Base-by-base conservation (phyloP, 2,888 invertebrate species). In the Aspidiotus rigidus region DNA sequence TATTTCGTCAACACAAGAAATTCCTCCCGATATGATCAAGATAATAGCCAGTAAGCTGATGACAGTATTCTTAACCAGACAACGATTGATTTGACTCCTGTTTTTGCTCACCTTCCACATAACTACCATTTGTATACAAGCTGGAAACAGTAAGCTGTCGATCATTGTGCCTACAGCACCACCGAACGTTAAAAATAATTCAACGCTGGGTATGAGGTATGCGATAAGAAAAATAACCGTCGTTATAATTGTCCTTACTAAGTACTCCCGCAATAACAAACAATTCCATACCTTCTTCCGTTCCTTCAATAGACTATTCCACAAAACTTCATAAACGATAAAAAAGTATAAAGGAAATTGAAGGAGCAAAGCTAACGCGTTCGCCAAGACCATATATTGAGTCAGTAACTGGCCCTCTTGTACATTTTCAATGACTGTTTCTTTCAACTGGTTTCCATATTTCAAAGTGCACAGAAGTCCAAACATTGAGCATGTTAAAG, bases 291-390 rank as follows among this genome's bases (percentile, higher is more conserved):
- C 83, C 62, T 83, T 83, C 55, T 88, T 79, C 72, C 79, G 81
- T 10, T 82, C 80, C 13, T 80, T 78, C 13, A 89, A 79, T 77
- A 87, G 89, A 70, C 87, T 85, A 75, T 90, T 91, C 93, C 94
- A 95, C 57, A 90, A 82, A 73, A 97, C 93, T 75, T 91, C 90
- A 74, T 96, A 88, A 9, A 97, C 95, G 1, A 98, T 97, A 79
- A 96, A 98, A 78, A 94, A 90, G 75, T 96, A 94, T 44, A 98
- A 81, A 0, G 90, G 89, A 77, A 96, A 96, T 0, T 95, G 91
- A 69, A 96, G 86, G 79, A 88, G 93, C 73, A 98, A 93, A 0
- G 90, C 86, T 72, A 88, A 79, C 0, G 90, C 8, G 15, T 42
- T 49, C n/a, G 15, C 7, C 39, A 16, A 40, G 10, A 60, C 16